Evolutionary conservation across 2,888 invertebrate species (phyloP).

Genomic region (Drosophila demipolita): DNA sequence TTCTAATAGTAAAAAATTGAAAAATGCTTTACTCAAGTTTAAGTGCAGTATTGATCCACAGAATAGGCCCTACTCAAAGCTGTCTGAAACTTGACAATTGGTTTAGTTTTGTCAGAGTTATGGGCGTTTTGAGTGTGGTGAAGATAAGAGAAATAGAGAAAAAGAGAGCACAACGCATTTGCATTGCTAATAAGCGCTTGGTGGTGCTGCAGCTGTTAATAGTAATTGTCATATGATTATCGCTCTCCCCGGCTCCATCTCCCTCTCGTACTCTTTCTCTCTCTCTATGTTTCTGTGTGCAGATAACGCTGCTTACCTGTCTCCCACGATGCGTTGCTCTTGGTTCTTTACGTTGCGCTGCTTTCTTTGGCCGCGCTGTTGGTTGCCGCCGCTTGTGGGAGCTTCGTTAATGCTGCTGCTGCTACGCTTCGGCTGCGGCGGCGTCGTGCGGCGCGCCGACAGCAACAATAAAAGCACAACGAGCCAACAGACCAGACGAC

Average conservation of each 20-base stretch:
- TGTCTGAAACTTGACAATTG: slow-evolving; percentile 1
- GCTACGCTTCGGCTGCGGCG: slow-evolving; percentile 69
- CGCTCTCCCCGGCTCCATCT: slow-evolving; percentile 25
- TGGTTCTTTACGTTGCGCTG: slow-evolving; percentile 28
- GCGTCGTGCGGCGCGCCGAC: slow-evolving; percentile 42
- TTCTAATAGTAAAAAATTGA: background rate
- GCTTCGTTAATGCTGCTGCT: slow-evolving; percentile 56
- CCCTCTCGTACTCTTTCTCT: slow-evolving; percentile 11
- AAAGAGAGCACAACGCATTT: slow-evolving; percentile 41
- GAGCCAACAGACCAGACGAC: slow-evolving; percentile 53
- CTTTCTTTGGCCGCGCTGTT: slow-evolving; percentile 47
- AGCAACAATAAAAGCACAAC: slow-evolving; percentile 39
- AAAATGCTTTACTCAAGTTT: background rate
- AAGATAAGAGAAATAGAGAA: background rate
- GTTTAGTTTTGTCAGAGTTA: background rate
- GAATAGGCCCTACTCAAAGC: background rate
- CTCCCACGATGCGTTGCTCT: slow-evolving; percentile 52
- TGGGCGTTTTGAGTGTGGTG: background rate
- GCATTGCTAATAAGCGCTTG: slow-evolving; percentile 74
- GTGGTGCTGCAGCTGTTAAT: slow-evolving; percentile 29
- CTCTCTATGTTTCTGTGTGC: slow-evolving; percentile 8
- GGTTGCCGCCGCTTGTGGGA: slow-evolving; percentile 19
- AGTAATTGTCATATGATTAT: slow-evolving; percentile 66
- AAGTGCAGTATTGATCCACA: background rate
- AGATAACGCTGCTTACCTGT: slow-evolving; percentile 21